Percentiles rank a stretch among this genome's conserved stretches.
Conservation (phyloP, 2,888 invertebrate genomes). For the Criorhina ranunculi region DNA sequence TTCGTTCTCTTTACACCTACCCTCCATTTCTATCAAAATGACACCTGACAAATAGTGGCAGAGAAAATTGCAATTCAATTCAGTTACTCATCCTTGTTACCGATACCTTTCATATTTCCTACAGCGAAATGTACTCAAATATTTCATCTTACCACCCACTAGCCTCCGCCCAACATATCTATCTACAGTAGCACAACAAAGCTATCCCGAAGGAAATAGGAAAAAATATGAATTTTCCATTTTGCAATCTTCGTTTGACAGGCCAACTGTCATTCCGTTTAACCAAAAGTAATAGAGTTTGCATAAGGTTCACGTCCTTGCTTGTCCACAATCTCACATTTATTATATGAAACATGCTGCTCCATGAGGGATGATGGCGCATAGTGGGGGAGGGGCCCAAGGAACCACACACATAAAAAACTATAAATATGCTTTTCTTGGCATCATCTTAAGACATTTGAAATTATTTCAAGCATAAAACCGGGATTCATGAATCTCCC, state of each 20-base stretch:
- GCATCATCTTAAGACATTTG: slow-evolving; percentile 77
- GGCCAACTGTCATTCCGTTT: slow-evolving; percentile 74
- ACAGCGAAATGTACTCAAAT: slow-evolving; percentile 11
- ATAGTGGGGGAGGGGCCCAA: not conserved
- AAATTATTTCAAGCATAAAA: slow-evolving; percentile 77
- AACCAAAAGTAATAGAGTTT: slow-evolving; percentile 75
- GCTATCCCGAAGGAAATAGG: slow-evolving; percentile 41
- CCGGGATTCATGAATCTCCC: slow-evolving; percentile 64
- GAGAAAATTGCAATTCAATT: slow-evolving; percentile 32
- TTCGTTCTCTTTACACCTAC: not conserved
- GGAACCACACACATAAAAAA: slow-evolving; percentile 24
- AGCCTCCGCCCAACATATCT: not conserved
- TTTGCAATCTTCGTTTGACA: slow-evolving; percentile 75
- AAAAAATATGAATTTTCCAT: slow-evolving; percentile 70
- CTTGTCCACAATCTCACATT: slow-evolving; percentile 65
- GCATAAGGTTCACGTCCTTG: slow-evolving; percentile 71
- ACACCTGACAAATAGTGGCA: slow-evolving; percentile 50
- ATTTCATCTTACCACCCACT: not conserved
- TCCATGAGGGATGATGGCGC: not conserved
- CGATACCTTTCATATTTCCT: slow-evolving; percentile 9
- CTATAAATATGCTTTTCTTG: slow-evolving; percentile 75
- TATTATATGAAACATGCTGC: slow-evolving; percentile 52
- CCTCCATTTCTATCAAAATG: slow-evolving; percentile 12
- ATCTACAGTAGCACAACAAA: slow-evolving; percentile 6
- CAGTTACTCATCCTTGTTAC: not conserved